A percentile compares a stretch with the other conserved stretches of the same genome.
These are phyloP conservation scores for Burhinus bistriatus DNA, from an alignment of 2,113 vertebrate species.

Conservation along the genomic window DNA sequence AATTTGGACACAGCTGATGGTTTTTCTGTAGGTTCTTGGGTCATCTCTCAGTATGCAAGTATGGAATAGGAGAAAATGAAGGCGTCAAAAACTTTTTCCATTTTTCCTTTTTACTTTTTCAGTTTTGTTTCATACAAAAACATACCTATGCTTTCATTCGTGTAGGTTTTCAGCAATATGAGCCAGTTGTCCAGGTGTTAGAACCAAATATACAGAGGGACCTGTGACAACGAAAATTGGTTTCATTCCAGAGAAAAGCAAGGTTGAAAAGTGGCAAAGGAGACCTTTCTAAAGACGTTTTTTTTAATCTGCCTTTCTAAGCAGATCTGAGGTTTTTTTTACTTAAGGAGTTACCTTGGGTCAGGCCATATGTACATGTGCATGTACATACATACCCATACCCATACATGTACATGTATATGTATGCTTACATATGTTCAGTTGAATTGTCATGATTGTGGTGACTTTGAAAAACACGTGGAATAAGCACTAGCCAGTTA, in stretches of 20 bases:
- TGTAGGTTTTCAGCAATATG: not conserved
- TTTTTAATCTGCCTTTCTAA: not conserved
- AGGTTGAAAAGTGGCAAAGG: not conserved
- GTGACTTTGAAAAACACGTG: not conserved
- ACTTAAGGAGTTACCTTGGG: not conserved
- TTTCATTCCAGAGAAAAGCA: not conserved
- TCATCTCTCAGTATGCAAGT: not conserved
- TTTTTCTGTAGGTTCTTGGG: not conserved
- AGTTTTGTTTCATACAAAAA: not conserved
- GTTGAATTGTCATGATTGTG: not conserved
- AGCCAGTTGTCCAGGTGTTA: not conserved
- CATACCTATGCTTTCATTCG: fast-evolving
- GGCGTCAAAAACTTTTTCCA: not conserved
- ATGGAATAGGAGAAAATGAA: not conserved
- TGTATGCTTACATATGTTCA: fast-evolving
- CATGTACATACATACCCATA: fast-evolving
- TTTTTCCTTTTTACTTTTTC: not conserved
- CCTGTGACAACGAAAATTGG: not conserved
- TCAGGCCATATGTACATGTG: fast-evolving
- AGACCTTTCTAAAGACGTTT: not conserved
- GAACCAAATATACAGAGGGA: not conserved
- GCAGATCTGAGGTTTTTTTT: not conserved
- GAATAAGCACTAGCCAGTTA: not conserved
- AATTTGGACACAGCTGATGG: not conserved
- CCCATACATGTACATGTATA: too few species aligned